A percentile compares a stretch with the other conserved stretches of the same genome.
phyloP scores from a whole-genome alignment of 2,797 vertebrate genomes.

The Sebastiscus albofasciatus region DNA sequence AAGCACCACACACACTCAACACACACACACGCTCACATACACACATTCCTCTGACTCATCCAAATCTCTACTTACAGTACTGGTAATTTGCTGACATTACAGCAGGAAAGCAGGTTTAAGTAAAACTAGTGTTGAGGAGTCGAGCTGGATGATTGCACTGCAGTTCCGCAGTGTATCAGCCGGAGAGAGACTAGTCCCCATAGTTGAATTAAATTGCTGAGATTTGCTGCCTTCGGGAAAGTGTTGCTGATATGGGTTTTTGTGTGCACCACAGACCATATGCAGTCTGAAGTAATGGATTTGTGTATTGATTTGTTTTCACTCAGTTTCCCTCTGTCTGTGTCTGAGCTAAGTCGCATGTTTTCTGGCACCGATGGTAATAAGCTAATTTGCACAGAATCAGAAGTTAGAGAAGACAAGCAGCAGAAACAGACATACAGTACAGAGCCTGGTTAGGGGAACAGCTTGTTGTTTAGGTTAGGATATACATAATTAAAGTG shows the following conservation, averaged over 20 bases:
- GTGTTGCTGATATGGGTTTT: constrained; percentile 32
- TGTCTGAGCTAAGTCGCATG: neutral
- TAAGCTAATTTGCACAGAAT: constrained; percentile 2
- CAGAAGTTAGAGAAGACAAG: neutral
- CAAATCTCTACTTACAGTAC: constrained; percentile 38
- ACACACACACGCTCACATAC: neutral
- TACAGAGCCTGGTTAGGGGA: neutral
- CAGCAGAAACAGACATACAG: neutral
- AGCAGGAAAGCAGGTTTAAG: constrained; percentile 53
- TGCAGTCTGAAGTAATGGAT: constrained; percentile 17
- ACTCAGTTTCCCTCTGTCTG: constrained; percentile 8
- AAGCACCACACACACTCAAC: constrained; percentile 17
- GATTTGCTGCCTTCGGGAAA: constrained; percentile 18
- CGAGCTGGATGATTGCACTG: constrained; percentile 36
- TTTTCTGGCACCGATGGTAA: constrained; percentile 1
- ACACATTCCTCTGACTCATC: constrained; percentile 52
- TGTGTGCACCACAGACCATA: constrained; percentile 6
- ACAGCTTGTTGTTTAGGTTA: neutral
- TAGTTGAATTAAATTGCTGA: constrained; percentile 42
- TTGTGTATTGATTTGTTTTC: constrained; percentile 42
- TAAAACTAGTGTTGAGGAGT: constrained; percentile 63
- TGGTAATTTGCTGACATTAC: constrained; percentile 71
- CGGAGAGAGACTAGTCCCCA: constrained; percentile 19
- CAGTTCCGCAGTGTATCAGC: constrained; percentile 24
- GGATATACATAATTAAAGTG: neutral